Percentiles rank a stretch among this genome's conserved stretches.
These are phyloP conservation scores for Leptopilina syphax DNA, from an alignment of 2,888 invertebrate species.

Conservation along the genomic window DNA sequence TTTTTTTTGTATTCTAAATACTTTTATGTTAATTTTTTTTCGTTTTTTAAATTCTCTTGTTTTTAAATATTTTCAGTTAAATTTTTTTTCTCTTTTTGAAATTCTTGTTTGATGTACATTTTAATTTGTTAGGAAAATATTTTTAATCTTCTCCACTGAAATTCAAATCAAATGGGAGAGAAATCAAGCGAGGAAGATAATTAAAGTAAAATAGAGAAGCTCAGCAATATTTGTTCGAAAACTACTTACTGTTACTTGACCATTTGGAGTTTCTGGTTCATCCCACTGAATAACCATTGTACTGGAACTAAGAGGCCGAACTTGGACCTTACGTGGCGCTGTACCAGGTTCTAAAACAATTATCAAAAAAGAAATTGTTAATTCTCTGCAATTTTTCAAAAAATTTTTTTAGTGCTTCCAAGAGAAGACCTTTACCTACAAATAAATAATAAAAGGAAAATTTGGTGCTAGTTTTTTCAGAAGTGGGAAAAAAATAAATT, in stretches of 20 bases:
- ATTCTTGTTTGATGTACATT: too few species aligned
- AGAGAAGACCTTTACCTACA: slow-evolving; percentile 9
- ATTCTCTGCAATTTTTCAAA: neutral
- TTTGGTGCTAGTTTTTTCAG: too few species aligned
- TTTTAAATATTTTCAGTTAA: too few species aligned
- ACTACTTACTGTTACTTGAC: slow-evolving; percentile 93
- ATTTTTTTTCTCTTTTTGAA: too few species aligned
- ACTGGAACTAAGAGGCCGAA: slow-evolving; percentile 94
- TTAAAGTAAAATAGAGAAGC: slow-evolving; percentile 7
- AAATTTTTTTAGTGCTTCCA: neutral
- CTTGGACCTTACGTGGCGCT: slow-evolving; percentile 95
- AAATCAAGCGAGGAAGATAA: neutral
- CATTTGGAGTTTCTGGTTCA: slow-evolving; percentile 97
- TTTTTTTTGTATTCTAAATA: too few species aligned
- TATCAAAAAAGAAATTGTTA: neutral
- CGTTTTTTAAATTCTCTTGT: too few species aligned
- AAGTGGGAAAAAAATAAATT: neutral
- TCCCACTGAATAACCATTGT: slow-evolving; percentile 99
- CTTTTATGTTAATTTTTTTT: too few species aligned
- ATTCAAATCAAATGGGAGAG: too few species aligned
- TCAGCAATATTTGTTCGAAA: slow-evolving; percentile 13
- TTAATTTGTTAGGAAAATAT: too few species aligned
- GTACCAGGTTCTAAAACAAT: slow-evolving; percentile 91
- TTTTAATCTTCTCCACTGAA: too few species aligned
- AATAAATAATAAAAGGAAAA: too few species aligned